Percentiles rank a stretch among this genome's conserved stretches.
Conservation (phyloP, 2,113 vertebrate species). For the Urocolius indicus region DNA sequence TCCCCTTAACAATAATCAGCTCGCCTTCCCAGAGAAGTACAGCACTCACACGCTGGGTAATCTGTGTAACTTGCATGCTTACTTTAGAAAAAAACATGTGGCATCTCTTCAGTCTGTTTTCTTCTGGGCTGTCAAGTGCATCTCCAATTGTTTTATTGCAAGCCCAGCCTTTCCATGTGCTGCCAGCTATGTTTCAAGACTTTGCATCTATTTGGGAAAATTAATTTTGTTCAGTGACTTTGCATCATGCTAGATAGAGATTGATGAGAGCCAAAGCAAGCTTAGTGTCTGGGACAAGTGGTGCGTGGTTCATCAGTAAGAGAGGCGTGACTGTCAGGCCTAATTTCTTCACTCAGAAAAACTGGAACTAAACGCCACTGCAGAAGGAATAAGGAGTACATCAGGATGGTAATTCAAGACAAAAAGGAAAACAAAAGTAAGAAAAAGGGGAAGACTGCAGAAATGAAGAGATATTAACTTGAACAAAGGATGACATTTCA, state of each 20-base stretch:
- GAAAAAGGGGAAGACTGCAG: not conserved
- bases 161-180: not conserved
- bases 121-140: not conserved
- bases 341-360: constrained; percentile 17
- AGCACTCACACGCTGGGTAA: not conserved
- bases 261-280: not conserved
- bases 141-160: not conserved
- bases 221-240: not conserved
- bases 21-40: not conserved
- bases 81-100: not conserved
- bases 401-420: not conserved
- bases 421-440: not conserved
- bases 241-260: not conserved
- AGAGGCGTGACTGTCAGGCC: not conserved
- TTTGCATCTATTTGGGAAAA: not conserved
- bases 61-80: not conserved
- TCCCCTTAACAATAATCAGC: not conserved
- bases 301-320: not conserved
- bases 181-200: not conserved
- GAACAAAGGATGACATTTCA: not conserved
- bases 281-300: not conserved
- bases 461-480: not conserved
- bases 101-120: not conserved
- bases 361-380: not conserved
- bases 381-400: not conserved